A percentile compares a stretch with the other conserved stretches of the same genome.
Conservation (phyloP, 2,888 invertebrate species). For the Anagyrus pseudococci region DNA sequence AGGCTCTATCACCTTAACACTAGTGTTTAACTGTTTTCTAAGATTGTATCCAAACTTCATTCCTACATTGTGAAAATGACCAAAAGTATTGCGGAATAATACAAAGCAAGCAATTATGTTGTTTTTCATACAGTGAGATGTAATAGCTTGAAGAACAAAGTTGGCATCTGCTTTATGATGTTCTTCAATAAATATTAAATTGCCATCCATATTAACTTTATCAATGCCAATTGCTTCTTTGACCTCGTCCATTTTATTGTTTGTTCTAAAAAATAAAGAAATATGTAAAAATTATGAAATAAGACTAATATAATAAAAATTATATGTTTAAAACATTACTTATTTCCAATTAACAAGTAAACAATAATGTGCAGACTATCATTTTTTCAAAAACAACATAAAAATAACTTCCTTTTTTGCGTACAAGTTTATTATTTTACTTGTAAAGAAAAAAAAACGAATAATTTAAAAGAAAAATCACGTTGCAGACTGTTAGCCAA, state of each 20-base stretch:
- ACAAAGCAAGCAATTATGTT: constrained; percentile 70
- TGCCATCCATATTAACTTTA: constrained; percentile 64
- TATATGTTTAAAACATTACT: too few relatives aligned
- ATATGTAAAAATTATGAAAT: neutral
- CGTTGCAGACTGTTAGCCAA: too few relatives aligned
- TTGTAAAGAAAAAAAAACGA: too few relatives aligned
- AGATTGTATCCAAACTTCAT: constrained; percentile 78
- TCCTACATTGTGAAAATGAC: constrained; percentile 79
- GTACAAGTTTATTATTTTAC: too few relatives aligned
- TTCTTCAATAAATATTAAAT: constrained; percentile 73
- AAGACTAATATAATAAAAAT: too few relatives aligned
- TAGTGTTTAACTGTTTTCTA: constrained; percentile 63
- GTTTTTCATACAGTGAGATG: constrained; percentile 69
- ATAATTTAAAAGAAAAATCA: too few relatives aligned
- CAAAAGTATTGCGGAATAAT: constrained; percentile 73
- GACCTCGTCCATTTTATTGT: constrained; percentile 34
- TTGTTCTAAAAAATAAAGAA: neutral
- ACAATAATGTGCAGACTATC: too few relatives aligned
- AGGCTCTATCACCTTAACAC: constrained; percentile 66
- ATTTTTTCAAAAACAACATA: too few relatives aligned
- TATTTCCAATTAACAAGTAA: too few relatives aligned
- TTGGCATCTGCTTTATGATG: constrained; percentile 75
- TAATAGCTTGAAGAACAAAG: constrained; percentile 73
- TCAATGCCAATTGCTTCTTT: constrained; percentile 69
- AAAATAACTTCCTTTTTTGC: too few relatives aligned